Evolutionary conservation across 2,113 vertebrate species (phyloP).

Genomic region (Peucedramus taeniatus): DNA sequence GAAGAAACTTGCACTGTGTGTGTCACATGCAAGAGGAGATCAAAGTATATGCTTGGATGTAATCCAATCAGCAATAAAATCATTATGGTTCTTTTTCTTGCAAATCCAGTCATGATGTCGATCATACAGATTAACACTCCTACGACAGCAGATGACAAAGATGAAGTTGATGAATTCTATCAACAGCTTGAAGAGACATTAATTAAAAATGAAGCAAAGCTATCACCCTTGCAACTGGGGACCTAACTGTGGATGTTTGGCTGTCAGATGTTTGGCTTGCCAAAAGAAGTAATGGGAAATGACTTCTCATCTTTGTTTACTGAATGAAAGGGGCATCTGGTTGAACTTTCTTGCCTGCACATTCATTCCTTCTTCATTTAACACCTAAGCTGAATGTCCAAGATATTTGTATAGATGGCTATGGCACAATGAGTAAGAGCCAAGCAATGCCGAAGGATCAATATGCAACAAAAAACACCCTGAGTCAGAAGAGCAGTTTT

Average conservation of each 20-base stretch:
- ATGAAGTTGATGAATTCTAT: constrained; percentile 12
- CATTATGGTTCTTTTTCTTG: constrained; percentile 24
- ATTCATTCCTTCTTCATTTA: background rate
- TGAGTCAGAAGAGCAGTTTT: background rate
- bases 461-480: background rate
- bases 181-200: constrained; percentile 5
- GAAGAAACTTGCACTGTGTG: background rate
- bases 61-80: constrained; percentile 47
- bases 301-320: background rate
- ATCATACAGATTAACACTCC: constrained; percentile 46
- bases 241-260: background rate
- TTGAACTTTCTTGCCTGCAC: background rate
- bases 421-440: background rate
- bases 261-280: background rate
- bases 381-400: background rate
- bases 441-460: background rate
- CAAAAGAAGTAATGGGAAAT: background rate
- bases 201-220: constrained; percentile 7
- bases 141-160: constrained; percentile 48
- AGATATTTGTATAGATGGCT: background rate
- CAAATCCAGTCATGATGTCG: constrained; percentile 41
- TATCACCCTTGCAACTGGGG: background rate
- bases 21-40: background rate
- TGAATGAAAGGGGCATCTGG: background rate
- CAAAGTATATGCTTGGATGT: constrained; percentile 11